Evolutionary conservation across 37 sponge, comb jelly and placozoan genomes (phyloP).

Genomic region (Spongilla lacustris): DNA sequence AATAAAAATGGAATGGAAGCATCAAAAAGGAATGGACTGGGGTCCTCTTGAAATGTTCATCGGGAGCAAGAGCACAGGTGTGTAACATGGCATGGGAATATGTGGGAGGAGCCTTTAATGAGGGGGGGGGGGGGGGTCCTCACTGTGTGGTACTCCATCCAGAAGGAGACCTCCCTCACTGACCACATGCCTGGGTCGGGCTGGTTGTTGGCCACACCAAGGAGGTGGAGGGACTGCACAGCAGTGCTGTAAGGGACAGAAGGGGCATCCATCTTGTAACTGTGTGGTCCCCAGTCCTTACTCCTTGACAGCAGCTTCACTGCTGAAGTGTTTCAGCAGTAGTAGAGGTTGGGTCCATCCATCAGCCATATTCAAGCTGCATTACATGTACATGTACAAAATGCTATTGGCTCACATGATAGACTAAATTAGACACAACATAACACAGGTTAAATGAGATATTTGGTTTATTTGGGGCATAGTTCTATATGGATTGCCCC

Average conservation of each 20-base stretch:
- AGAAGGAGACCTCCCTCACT: slow-evolving; percentile 47
- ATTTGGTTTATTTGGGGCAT: too few relatives aligned
- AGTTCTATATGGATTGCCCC: too few relatives aligned
- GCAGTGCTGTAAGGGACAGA: slow-evolving; percentile 34
- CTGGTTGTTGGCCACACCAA: not conserved
- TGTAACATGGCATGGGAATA: too few relatives aligned
- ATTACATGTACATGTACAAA: too few relatives aligned
- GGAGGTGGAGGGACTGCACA: slow-evolving; percentile 5
- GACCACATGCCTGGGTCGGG: slow-evolving; percentile 65
- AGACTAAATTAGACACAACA: too few relatives aligned
- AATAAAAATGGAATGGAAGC: too few relatives aligned
- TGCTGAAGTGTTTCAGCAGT: slow-evolving; percentile 52
- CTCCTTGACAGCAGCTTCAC: slow-evolving; percentile 10
- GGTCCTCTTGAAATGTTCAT: too few relatives aligned
- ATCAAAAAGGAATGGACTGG: too few relatives aligned
- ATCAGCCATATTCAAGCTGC: slow-evolving; percentile 2
- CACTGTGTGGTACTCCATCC: slow-evolving; percentile 71
- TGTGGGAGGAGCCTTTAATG: not conserved
- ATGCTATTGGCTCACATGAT: too few relatives aligned
- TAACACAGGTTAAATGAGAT: too few relatives aligned
- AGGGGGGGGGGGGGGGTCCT: not conserved
- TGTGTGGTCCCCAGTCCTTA: not conserved
- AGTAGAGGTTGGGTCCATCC: slow-evolving; percentile 49
- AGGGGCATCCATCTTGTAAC: not conserved
- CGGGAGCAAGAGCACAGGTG: too few relatives aligned